Evolutionary conservation across 2,888 invertebrate species (phyloP).

Genomic region (Nomada ferruginata): DNA sequence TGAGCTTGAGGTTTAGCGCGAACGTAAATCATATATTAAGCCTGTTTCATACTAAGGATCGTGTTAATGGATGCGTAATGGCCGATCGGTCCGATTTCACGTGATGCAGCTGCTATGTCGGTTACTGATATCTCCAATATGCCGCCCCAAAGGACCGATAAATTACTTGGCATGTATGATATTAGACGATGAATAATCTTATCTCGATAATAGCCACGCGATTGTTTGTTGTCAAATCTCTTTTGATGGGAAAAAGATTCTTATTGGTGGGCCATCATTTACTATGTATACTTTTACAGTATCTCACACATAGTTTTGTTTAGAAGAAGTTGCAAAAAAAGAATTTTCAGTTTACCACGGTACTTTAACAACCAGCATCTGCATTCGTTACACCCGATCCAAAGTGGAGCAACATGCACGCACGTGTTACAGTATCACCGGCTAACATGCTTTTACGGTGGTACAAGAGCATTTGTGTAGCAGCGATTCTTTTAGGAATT

Average conservation of each 20-base stretch:
- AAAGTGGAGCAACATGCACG: neutral
- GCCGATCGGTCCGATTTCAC: conserved; percentile 67
- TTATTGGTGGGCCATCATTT: no score
- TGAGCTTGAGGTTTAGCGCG: conserved; percentile 62
- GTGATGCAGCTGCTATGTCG: conserved; percentile 59
- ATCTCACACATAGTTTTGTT: neutral
- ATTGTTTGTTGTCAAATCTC: no score
- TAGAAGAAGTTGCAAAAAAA: neutral
- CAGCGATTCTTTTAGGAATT: conserved; percentile 28
- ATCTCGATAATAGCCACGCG: neutral
- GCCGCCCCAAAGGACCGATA: conserved; percentile 59
- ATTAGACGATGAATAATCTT: conserved; percentile 31
- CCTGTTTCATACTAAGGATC: conserved; percentile 55
- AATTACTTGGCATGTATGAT: conserved; percentile 47
- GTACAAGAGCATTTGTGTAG: conserved; percentile 21
- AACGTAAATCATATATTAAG: conserved; percentile 75
- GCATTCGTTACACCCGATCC: neutral
- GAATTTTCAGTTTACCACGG: neutral
- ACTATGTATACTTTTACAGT: no score
- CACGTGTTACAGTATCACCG: conserved; percentile 2
- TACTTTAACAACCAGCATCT: neutral
- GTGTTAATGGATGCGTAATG: conserved; percentile 71
- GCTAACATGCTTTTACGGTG: conserved; percentile 16
- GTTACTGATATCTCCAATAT: conserved; percentile 67
- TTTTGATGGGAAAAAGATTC: no score